Conservation (phyloP, 1,140 invertebrate genomes). For the Notospermus geniculatus region DNA sequence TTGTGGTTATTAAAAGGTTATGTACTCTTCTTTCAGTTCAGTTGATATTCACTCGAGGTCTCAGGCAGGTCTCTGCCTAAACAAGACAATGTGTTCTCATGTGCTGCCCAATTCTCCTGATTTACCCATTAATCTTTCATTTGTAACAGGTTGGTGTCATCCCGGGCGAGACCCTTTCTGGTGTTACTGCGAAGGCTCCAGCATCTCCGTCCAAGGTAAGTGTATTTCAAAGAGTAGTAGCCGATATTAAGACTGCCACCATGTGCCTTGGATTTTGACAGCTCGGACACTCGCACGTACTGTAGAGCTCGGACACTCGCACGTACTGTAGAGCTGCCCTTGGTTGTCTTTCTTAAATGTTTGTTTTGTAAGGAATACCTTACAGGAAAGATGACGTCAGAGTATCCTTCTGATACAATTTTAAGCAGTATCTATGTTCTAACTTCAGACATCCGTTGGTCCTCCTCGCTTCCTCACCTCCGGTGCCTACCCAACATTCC, state of each 20-base stretch:
- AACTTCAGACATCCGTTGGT: no score
- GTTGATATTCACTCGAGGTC: background rate
- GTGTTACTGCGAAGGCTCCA: background rate
- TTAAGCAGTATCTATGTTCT: no score
- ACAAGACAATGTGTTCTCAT: background rate
- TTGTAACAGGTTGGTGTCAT: background rate
- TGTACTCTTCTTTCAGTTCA: background rate
- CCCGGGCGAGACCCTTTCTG: background rate
- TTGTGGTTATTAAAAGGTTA: background rate
- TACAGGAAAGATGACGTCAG: no score
- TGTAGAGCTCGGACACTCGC: no score
- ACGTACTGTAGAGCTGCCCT: no score
- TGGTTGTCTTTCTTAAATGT: no score
- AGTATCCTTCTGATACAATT: no score
- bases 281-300: no score
- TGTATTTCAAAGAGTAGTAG: background rate
- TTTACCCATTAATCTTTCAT: slow-evolving; percentile 7
- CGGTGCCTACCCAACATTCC: background rate
- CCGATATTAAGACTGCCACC: no score
- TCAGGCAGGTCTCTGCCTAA: background rate
- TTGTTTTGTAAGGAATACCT: no score
- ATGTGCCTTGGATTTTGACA: no score
- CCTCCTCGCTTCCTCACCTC: no score
- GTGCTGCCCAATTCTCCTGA: background rate
- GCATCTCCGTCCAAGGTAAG: slow-evolving; percentile 3